phyloP scores from a whole-genome alignment of 2,888 invertebrate genomes.

The Tachina fera region DNA sequence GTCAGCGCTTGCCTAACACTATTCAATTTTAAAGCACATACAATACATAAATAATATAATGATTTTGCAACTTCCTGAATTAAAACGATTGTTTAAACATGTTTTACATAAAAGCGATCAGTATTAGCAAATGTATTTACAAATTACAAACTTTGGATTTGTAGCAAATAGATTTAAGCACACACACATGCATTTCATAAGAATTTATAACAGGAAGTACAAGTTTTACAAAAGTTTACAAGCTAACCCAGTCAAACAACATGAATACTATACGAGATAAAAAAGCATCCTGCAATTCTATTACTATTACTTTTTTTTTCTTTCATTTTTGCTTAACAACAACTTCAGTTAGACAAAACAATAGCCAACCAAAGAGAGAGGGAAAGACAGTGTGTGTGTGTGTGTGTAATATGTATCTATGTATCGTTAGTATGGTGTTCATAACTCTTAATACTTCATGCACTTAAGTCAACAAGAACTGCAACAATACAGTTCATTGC shows the following conservation, averaged over 20 bases:
- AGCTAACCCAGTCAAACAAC: conserved; percentile 44
- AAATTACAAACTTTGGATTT: conserved; percentile 35
- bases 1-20: not conserved
- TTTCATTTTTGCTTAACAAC: conserved; percentile 16
- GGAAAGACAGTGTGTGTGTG: conserved; percentile 8
- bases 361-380: conserved; percentile 11
- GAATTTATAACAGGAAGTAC: conserved; percentile 68
- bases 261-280: conserved; percentile 7
- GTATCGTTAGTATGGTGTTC: conserved; percentile 4
- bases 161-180: conserved; percentile 43
- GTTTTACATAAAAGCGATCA: conserved; percentile 29
- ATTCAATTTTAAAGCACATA: not conserved
- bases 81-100: conserved; percentile 7
- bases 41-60: not conserved
- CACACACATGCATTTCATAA: conserved; percentile 8
- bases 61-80: conserved; percentile 40
- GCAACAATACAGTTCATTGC: conserved; percentile 52
- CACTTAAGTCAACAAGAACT: conserved; percentile 62
- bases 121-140: conserved; percentile 22
- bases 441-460: conserved; percentile 49
- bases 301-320: conserved; percentile 12
- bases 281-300: conserved; percentile 57
- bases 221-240: conserved; percentile 31
- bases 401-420: not conserved
- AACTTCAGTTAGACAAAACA: conserved; percentile 63